Percentiles rank a stretch among this genome's conserved stretches.
Evolutionary conservation across 2,888 invertebrate species (phyloP).

Genomic region (Latheticus oryzae): DNA sequence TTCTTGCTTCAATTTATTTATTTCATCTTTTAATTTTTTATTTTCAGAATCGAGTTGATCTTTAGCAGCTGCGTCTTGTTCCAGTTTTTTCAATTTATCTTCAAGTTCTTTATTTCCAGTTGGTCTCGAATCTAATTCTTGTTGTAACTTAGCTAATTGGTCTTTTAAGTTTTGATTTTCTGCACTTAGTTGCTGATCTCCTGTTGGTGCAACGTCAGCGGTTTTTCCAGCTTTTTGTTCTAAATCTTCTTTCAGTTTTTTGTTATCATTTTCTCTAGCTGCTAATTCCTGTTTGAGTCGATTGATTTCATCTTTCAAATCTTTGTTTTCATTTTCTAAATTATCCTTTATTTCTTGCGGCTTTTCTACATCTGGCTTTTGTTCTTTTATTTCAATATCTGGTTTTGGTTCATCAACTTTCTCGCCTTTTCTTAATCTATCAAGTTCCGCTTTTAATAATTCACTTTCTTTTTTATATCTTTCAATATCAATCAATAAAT

Average conservation of each 20-base stretch:
- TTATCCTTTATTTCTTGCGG: neutral
- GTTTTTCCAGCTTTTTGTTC: conserved; percentile 24
- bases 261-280: conserved; percentile 16
- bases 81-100: neutral
- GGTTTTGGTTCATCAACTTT: no score
- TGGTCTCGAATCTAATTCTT: conserved; percentile 27
- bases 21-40: conserved; percentile 33
- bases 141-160: conserved; percentile 31
- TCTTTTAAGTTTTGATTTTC: conserved; percentile 16
- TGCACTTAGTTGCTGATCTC: conserved; percentile 4
- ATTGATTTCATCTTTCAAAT: conserved; percentile 35
- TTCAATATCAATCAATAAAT: neutral
- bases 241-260: conserved; percentile 31
- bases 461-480: conserved; percentile 12
- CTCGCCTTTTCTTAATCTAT: conserved; percentile 6
- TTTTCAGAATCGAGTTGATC: conserved; percentile 34
- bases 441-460: conserved; percentile 4
- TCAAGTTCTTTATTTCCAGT: conserved; percentile 11
- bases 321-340: conserved; percentile 25
- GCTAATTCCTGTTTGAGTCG: conserved; percentile 15
- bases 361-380: conserved; percentile 41
- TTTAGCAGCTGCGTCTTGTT: neutral
- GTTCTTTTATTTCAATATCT: no score
- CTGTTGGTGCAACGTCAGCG: neutral
- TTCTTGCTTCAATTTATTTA: conserved; percentile 21